Percentiles rank a stretch among this genome's conserved stretches.
Conservation (phyloP, 2,797 vertebrate species). For the Lepus oiostolus region DNA sequence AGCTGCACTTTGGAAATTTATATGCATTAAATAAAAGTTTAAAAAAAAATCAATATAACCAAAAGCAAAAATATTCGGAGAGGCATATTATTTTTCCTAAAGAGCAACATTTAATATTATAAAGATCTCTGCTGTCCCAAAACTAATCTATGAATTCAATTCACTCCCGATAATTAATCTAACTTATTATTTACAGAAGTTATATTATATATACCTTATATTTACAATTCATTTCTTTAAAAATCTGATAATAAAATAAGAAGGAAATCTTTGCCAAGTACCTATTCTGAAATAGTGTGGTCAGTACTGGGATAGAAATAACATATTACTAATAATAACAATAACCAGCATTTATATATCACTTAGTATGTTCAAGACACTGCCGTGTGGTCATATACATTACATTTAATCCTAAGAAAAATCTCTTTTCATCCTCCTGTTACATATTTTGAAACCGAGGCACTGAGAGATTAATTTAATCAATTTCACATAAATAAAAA, state of each 20-base stretch:
- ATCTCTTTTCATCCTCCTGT: neutral
- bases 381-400: neutral
- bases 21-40: no score
- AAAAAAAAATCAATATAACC: neutral
- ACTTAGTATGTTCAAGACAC: neutral
- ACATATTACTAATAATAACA: neutral
- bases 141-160: neutral
- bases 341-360: neutral
- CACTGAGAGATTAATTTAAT: neutral
- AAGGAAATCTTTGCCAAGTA: neutral
- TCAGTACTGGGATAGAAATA: neutral
- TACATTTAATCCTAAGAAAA: neutral
- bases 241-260: neutral
- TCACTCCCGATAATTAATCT: neutral
- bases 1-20: no score
- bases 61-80: neutral
- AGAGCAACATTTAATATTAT: neutral
- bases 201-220: neutral
- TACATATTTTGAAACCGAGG: neutral
- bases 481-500: neutral
- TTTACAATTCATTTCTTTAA: neutral
- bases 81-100: neutral
- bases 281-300: neutral
- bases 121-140: neutral
- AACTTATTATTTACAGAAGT: conserved; percentile 1